Conservation (phyloP, 2,113 vertebrate genomes). For the Coturnix japonica region DNA sequence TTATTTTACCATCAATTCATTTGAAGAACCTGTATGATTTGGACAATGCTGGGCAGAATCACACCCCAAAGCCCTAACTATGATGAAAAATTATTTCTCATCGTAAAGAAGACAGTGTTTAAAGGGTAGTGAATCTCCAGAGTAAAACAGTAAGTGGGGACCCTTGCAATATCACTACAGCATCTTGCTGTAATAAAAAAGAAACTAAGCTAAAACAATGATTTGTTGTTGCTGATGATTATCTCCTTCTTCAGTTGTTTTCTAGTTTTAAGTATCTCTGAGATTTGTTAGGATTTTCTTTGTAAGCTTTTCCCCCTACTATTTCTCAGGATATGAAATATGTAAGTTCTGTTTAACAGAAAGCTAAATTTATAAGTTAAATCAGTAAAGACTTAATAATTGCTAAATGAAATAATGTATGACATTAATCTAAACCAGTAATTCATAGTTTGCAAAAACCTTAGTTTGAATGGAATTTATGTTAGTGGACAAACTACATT, state of each 20-base stretch:
- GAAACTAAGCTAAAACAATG: neutral
- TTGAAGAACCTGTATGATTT: neutral
- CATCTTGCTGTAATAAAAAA: neutral
- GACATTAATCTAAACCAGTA: neutral
- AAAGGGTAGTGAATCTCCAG: neutral
- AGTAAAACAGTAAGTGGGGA: neutral
- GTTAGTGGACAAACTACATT: neutral
- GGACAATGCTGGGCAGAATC: neutral
- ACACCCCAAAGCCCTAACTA: neutral
- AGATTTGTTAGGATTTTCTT: neutral
- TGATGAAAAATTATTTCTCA: neutral
- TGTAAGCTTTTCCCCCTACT: neutral
- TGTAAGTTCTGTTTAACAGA: neutral
- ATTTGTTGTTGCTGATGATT: neutral
- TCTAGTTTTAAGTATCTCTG: neutral
- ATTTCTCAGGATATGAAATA: neutral
- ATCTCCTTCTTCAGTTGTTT: neutral
- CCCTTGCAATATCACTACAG: neutral
- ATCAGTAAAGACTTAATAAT: slow-evolving; percentile 4
- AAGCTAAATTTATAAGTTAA: slow-evolving; percentile 46
- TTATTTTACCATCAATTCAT: neutral
- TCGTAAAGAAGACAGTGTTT: neutral
- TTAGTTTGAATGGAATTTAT: slow-evolving; percentile 20
- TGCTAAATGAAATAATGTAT: slow-evolving; percentile 30
- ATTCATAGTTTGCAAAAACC: slow-evolving; percentile 42